Conservation (phyloP, 2,888 invertebrate genomes). For the Drosophila barbarae region DNA sequence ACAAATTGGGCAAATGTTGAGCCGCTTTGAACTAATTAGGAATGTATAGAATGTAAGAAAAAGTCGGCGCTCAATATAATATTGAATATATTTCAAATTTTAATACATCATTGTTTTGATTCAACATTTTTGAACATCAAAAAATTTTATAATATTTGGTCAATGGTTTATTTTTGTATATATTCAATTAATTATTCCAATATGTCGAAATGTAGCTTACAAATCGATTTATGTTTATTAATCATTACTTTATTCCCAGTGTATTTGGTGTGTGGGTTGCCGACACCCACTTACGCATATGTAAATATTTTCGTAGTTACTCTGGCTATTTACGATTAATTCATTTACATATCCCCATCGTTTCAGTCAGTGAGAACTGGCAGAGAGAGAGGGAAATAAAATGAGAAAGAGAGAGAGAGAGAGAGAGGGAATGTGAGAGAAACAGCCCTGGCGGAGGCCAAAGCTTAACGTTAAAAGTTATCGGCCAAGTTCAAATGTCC, state of each 20-base stretch:
- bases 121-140: too few species aligned
- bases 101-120: background rate
- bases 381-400: background rate
- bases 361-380: conserved; percentile 1
- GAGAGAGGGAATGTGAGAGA: background rate
- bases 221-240: background rate
- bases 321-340: conserved; percentile 33
- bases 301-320: conserved; percentile 56
- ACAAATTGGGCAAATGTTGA: too few species aligned
- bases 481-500: conserved; percentile 33
- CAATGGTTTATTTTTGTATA: background rate
- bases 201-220: background rate
- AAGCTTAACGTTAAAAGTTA: conserved; percentile 26
- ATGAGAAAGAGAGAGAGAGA: background rate
- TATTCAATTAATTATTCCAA: background rate
- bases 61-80: background rate
- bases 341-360: conserved; percentile 38
- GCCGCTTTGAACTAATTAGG: too few species aligned
- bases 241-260: background rate
- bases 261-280: conserved; percentile 38
- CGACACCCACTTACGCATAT: conserved; percentile 50
- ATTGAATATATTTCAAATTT: background rate
- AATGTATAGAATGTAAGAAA: too few species aligned
- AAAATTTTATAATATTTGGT: too few species aligned
- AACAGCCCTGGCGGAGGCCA: conserved; percentile 27